Conservation (phyloP, 2,888 invertebrate genomes). For the Lumbricus terrestris region DNA sequence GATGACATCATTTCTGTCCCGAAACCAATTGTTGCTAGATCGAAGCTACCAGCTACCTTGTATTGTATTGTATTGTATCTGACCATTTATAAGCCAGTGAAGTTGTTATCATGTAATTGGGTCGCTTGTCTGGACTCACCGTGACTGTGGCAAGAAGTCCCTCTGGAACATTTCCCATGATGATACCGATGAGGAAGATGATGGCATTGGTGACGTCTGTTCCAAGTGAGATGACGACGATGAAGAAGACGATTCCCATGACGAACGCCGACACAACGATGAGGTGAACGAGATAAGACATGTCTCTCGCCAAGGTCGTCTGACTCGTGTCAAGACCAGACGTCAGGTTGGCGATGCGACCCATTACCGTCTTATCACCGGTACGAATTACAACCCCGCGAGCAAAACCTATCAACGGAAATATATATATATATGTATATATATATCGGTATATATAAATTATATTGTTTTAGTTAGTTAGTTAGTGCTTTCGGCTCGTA, state of each 20-base stretch:
- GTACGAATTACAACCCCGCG: slow-evolving; percentile 24
- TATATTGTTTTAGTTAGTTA: too few species aligned
- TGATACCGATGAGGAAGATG: slow-evolving; percentile 29
- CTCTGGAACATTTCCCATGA: slow-evolving; percentile 28
- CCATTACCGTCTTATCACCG: slow-evolving; percentile 28
- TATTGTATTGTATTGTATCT: too few species aligned
- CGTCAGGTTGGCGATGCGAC: slow-evolving; percentile 28
- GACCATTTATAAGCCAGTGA: too few species aligned
- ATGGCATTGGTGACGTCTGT: slow-evolving; percentile 16
- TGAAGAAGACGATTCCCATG: slow-evolving; percentile 26
- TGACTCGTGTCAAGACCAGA: slow-evolving; percentile 14
- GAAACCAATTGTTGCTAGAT: too few species aligned
- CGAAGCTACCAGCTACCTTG: too few species aligned
- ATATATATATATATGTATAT: not conserved
- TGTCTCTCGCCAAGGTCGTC: slow-evolving; percentile 23
- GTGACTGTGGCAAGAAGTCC: slow-evolving; percentile 27
- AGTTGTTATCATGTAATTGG: too few species aligned
- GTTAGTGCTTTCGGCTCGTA: too few species aligned
- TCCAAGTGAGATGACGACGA: slow-evolving; percentile 25
- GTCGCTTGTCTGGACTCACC: not conserved
- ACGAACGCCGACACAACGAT: slow-evolving; percentile 20
- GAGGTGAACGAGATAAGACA: slow-evolving; percentile 23
- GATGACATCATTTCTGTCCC: too few species aligned
- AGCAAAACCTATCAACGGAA: slow-evolving; percentile 10
- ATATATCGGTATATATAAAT: too few species aligned